Evolutionary conservation across 2,113 vertebrate species (phyloP), one percentile per base, ranked within the genome.

Genomic region (Stigmatopora argus): DNA sequence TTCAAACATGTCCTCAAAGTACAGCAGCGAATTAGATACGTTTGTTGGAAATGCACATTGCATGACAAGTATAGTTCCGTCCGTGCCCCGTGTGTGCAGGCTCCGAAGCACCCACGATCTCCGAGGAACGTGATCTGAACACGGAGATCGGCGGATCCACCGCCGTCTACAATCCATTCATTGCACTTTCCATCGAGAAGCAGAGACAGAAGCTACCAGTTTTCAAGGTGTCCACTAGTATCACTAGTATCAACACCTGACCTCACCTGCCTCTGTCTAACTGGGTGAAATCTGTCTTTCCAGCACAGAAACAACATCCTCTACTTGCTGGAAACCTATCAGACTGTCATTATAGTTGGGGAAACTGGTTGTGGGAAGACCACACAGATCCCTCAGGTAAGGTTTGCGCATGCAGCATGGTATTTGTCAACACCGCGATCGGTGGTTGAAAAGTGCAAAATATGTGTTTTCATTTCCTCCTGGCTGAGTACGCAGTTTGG

Each of bases 281-380:
- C 12, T 13, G 18, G 48, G 17, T 12, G 10, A 35, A 35, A 35
- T 34, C 49, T 64, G 59, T 34, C 38, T 13, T 10, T 92, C 60
- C 90, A 99, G 97, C 93, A 99, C 80, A 94, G 97, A 89, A 99
- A 99, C 90, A 96, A 98, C 82, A 95, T 99, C 74, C 91, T 99
- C 31, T 99, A 98, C 77, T 81, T 98, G 58, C 89, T 97, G 86
- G 97, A 99, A 86, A 97, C 90, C 83, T 97, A 89, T 79, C 97
- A 98, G 83, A 98, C 97, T 0, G 91, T 98, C 75, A 93, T 99
- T 75, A 94, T 99, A 63, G 92, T 98, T 26, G 97, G 97, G 69
- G 97, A 99, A 91, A 99, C 97, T 0, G 97, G 97, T 82, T 97
- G 94, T 85, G 97, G 97, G 49, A 99, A 99, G 72, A 98, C 93